Evolutionary conservation across 2,888 invertebrate species (phyloP), one percentile per base, ranked within the genome.

Genomic region (Plemyria rubiginata): DNA sequence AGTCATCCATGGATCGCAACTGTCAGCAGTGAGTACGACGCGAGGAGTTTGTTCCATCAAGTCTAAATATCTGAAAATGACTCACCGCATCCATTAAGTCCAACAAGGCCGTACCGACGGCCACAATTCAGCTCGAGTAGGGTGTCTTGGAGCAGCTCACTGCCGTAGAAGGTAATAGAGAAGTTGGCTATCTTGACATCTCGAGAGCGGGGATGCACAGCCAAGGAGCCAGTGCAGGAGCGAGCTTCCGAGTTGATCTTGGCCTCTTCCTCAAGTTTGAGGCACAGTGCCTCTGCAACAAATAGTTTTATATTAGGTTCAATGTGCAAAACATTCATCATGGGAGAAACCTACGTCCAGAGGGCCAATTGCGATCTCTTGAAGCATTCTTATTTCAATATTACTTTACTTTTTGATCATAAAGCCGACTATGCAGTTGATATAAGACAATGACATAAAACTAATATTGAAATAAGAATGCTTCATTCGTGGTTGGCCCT

Each of bases 121-220:
- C 99, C 99, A 87, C 98, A 98, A 93, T 99, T 99, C 88, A 99
- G 94, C 92, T 99, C 99, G 36, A 99, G 94, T 87, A 97, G 95
- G 1, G 99, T 98, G 85, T 99, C 99, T 81, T 97, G 97, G 58
- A 99, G 94, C 74, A 99, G 94, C 90, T 99, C 99, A 78, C 96
- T 96, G 66, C 99, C 99, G 83, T 99, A 99, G 93, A 99, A 99
- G 50, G 99, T 99, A 74, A 99, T 97, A 40, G 99, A 98, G 84
- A 99, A 97, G 84, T 97, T 98, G 66, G 96, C 97, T 70, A 99
- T 97, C 92, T 99, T 99, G 58, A 99, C 94, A 87, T 99, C 99
- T 74, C 99, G 94, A 62, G 99, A 98, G 73, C 98, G 96, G 3
- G 98, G 98, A 90, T 99, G 99, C 8, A 99, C 98, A 0, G 98